phyloP scores from a whole-genome alignment of 2,797 vertebrate species.

The Clarias laeviceps region DNA sequence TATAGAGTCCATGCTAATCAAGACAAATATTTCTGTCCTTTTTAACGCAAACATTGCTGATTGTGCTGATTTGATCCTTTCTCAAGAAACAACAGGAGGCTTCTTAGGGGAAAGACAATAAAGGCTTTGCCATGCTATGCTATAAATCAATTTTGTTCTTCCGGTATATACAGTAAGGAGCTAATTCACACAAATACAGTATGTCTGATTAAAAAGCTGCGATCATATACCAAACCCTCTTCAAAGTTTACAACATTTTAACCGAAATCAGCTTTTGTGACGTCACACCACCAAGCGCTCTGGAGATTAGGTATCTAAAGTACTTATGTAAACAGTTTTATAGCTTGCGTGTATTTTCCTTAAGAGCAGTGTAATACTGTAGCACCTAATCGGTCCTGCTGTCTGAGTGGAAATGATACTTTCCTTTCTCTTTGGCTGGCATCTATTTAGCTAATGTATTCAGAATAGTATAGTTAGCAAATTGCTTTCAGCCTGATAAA shows the following conservation, averaged over 20 bases:
- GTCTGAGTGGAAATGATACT: background rate
- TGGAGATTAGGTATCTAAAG: background rate
- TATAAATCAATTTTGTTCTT: background rate
- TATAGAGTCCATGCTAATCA: slow-evolving; percentile 39
- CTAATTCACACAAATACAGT: background rate
- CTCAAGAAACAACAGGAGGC: slow-evolving; percentile 20
- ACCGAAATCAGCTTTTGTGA: background rate
- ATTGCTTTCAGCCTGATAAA: background rate
- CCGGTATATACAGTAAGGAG: background rate
- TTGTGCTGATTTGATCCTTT: slow-evolving; percentile 45
- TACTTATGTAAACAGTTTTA: background rate
- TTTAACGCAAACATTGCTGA: slow-evolving; percentile 45
- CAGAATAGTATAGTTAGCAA: background rate
- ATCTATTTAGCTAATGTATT: background rate
- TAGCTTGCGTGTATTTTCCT: background rate
- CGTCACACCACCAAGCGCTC: background rate
- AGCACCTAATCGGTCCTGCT: background rate
- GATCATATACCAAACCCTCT: background rate
- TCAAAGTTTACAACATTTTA: background rate
- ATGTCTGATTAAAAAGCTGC: background rate
- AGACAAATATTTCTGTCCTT: background rate
- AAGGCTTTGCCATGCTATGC: background rate
- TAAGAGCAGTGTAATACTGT: background rate
- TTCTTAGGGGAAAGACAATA: slow-evolving; percentile 2
- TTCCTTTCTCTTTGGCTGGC: background rate